Conservation (phyloP, 2,113 vertebrate genomes). For the Ia io region DNA sequence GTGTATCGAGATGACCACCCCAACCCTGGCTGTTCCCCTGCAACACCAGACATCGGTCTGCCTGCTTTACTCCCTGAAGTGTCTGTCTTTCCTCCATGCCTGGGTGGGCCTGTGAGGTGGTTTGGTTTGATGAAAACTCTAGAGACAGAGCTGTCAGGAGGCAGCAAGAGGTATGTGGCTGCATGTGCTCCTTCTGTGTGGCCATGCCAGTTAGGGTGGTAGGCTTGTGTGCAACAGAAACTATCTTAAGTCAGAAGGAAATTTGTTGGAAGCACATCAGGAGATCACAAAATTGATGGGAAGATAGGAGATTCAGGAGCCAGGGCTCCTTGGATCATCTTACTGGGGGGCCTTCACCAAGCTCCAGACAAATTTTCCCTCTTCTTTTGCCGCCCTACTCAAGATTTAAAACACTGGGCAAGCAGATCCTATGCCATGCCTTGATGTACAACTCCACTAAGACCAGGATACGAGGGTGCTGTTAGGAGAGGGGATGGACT, state of each 20-base stretch:
- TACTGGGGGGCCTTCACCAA: neutral
- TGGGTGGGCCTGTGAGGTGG: neutral
- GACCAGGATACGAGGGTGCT: neutral
- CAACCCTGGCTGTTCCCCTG: neutral
- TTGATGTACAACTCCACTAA: slow-evolving; percentile 40
- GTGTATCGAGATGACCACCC: neutral
- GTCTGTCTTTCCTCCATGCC: neutral
- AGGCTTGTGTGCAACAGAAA: neutral
- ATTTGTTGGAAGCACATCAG: neutral
- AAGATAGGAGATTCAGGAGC: neutral
- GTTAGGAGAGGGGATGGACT: neutral
- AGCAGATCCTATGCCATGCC: neutral
- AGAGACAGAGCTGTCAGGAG: neutral
- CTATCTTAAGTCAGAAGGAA: neutral
- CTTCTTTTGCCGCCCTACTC: neutral
- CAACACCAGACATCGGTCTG: neutral
- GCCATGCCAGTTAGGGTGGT: neutral
- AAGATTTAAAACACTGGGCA: neutral
- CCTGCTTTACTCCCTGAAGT: neutral
- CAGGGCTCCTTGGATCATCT: neutral
- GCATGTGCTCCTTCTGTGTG: neutral
- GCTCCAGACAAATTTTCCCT: neutral
- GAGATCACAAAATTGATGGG: neutral
- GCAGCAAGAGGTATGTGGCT: neutral
- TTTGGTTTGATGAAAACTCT: neutral